phyloP scores from a whole-genome alignment of 2,113 vertebrate species.

The Nothobranchius furzeri region DNA sequence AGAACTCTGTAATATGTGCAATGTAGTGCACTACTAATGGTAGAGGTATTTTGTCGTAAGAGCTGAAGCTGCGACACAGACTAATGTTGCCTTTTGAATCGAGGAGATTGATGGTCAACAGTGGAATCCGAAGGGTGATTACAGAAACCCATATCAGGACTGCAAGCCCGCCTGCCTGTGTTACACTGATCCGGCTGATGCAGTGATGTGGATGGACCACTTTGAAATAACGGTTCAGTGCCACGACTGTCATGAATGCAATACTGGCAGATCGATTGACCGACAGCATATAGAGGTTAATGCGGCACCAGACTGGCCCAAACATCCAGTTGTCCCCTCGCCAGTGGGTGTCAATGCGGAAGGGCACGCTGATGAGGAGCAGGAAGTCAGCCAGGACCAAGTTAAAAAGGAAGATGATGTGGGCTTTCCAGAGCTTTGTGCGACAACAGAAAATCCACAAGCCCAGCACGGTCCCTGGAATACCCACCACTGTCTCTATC shows the following conservation, averaged over 20 bases:
- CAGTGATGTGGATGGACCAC: conserved; percentile 67
- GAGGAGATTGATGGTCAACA: conserved; percentile 43
- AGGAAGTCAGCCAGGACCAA: conserved; percentile 71
- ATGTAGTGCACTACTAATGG: conserved; percentile 41
- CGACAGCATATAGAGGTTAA: conserved; percentile 69
- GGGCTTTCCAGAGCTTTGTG: conserved; percentile 59
- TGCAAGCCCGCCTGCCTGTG: conserved; percentile 9
- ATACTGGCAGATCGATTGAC: conserved; percentile 71
- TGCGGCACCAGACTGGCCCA: conserved; percentile 40
- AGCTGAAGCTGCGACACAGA: conserved; percentile 61
- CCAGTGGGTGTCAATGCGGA: conserved; percentile 59
- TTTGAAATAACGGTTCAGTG: conserved; percentile 72
- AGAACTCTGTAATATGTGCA: conserved; percentile 51
- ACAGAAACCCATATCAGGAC: conserved; percentile 54
- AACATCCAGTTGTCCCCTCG: conserved; percentile 50
- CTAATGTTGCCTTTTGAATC: neutral
- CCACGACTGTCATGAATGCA: conserved; percentile 69
- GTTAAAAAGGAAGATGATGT: conserved; percentile 69
- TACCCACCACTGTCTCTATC: conserved; percentile 59
- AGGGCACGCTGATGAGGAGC: conserved; percentile 68
- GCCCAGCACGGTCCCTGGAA: conserved; percentile 61
- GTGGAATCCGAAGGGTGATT: conserved; percentile 51
- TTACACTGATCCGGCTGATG: conserved; percentile 46
- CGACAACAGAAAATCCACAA: conserved; percentile 72
- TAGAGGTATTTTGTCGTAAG: neutral